Conservation (phyloP, 2,888 invertebrate genomes). For the Rhaphigaster nebulosa region DNA sequence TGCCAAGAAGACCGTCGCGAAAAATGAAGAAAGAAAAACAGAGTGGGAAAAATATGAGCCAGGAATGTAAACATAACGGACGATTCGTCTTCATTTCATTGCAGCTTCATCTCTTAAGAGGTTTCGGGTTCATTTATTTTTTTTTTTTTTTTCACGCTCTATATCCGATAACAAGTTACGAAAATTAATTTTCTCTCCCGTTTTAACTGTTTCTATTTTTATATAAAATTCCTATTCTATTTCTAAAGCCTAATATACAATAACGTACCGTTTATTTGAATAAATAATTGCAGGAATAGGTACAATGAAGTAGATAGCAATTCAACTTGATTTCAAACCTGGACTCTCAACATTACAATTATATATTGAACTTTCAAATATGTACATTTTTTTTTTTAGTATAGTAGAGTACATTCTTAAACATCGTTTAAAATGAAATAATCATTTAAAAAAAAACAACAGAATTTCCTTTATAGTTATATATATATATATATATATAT, state of each 20-base stretch:
- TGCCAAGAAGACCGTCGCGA: background rate
- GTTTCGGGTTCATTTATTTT: background rate
- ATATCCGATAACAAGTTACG: background rate
- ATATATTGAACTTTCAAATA: no score
- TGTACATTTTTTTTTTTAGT: no score
- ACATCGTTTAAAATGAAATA: no score
- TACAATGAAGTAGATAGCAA: background rate
- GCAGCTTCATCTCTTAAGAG: slow-evolving; percentile 15
- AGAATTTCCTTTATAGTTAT: no score
- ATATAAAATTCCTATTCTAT: background rate
- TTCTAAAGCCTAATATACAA: background rate
- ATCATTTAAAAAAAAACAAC: no score
- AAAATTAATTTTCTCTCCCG: background rate
- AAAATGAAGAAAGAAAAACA: background rate
- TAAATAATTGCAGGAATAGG: no score
- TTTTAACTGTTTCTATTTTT: background rate
- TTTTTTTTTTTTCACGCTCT: background rate
- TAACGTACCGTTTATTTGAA: no score
- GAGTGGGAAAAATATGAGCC: background rate
- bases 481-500: no score
- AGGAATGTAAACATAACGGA: slow-evolving; percentile 40
- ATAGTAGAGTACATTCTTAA: no score
- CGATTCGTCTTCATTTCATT: slow-evolving; percentile 40
- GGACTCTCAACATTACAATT: no score
- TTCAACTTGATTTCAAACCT: background rate